These are phyloP conservation scores for Arge pagana DNA, from an alignment of 2,888 invertebrate genomes.

Conservation along the genomic window DNA sequence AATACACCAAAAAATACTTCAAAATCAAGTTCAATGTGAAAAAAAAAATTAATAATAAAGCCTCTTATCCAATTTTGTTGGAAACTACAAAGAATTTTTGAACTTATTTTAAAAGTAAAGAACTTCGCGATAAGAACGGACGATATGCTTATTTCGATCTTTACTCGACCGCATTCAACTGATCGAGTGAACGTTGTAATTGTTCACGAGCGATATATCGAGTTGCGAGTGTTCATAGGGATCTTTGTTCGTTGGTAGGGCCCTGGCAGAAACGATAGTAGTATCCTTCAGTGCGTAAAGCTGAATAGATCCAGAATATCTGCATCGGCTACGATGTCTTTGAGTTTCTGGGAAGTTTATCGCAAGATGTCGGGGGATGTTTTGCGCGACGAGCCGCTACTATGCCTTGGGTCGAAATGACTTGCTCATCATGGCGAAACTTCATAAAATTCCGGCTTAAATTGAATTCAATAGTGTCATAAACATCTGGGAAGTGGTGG, in stretches of 20 bases:
- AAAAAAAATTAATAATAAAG: not conserved
- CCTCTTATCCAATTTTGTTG: too few species aligned
- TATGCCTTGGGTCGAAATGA: constrained; percentile 46
- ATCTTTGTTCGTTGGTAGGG: not conserved
- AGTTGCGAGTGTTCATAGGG: constrained; percentile 16
- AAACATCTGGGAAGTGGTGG: constrained; percentile 23
- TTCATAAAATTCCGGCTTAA: constrained; percentile 47
- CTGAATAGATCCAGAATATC: constrained; percentile 8
- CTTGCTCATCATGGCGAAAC: constrained; percentile 45
- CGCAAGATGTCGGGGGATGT: constrained; percentile 55
- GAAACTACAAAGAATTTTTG: too few species aligned
- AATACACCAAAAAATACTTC: too few species aligned
- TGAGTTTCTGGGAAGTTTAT: constrained; percentile 49
- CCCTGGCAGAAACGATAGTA: not conserved
- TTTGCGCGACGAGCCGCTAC: constrained; percentile 46
- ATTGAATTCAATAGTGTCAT: constrained; percentile 41
- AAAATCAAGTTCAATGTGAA: too few species aligned
- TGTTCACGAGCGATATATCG: constrained; percentile 9
- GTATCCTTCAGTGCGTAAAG: not conserved
- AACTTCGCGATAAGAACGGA: too few species aligned
- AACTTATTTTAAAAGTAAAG: too few species aligned
- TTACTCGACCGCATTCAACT: too few species aligned
- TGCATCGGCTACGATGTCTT: constrained; percentile 27
- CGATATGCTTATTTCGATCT: too few species aligned
- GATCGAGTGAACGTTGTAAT: too few species aligned